Evolutionary conservation across 2,113 vertebrate species (phyloP), one percentile per base, ranked within the genome.

Genomic region (Pteropus alecto): DNA sequence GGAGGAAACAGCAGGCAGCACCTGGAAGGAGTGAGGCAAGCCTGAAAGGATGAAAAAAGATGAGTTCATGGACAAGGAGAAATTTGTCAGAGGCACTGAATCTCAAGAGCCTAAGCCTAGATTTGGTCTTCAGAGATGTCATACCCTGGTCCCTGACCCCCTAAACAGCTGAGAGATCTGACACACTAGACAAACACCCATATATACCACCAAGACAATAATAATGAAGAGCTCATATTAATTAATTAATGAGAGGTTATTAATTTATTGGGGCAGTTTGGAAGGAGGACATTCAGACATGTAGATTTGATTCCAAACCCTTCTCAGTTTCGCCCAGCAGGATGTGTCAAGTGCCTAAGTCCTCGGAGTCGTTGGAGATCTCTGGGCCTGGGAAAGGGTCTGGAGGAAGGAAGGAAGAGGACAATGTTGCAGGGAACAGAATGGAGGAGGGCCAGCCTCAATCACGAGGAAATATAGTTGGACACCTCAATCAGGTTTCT

Each of bases 401-500:
- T 92, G 18, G 18, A 85, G 58, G 73, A 61, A 93, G 43, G 38
- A 84, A 93, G 56, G 46, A 46, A 67, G 43, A 83, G 16, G 51
- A 68, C 6, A 24, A 65, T 18, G n/a, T n/a, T 9, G 1, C 46
- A 65, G 68, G n/a, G 41, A 71, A 74, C 54, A 85, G 33, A 90
- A 65, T 35, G 38, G 74, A 38, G 21, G n/a, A 79, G 41, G 11
- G 10, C 28, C 28, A 77, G 60, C 26, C 22, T 88, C 48, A 7
- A 28, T 97, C 83, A 97, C 0, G 58, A 84, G 38, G 85, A 78
- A 33, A 93, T 95, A 94, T 99, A 99, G 97, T 98, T 99, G 90
- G 99, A 99, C 48, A 99, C 99, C 94, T 99, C 99, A 2, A 99
- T 99, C 60, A 99, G 98, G 95, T 99, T 99, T 93, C 98, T 74